A percentile compares a stretch with the other conserved stretches of the same genome.
phyloP scores from a whole-genome alignment of 2,113 vertebrate genomes.

The Rafetus swinhoei region DNA sequence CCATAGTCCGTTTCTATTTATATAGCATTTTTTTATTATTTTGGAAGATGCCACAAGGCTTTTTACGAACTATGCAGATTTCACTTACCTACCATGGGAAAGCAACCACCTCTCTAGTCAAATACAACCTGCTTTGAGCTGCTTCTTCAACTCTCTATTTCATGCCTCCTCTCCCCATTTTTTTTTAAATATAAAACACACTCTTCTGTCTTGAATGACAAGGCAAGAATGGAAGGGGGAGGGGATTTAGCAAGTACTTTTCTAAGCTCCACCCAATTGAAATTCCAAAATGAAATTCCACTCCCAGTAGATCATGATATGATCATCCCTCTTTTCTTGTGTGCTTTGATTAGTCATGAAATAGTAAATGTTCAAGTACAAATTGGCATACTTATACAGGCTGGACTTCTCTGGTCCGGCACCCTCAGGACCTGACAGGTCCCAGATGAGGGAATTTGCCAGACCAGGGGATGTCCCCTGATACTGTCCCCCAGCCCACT shows the following conservation, averaged over 20 bases:
- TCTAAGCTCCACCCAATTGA: neutral
- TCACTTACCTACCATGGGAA: neutral
- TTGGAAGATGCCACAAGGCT: neutral
- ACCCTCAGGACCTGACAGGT: too few species aligned
- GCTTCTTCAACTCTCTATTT: neutral
- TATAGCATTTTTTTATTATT: neutral
- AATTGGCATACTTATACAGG: neutral
- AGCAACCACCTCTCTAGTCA: neutral
- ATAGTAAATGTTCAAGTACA: neutral
- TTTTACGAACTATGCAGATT: neutral
- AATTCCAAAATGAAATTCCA: constrained; percentile 3
- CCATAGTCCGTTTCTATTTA: neutral
- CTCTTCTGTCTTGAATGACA: neutral
- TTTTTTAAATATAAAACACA: too few species aligned
- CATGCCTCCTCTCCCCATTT: rapidly evolving
- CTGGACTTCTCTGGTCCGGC: too few species aligned
- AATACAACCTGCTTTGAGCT: neutral
- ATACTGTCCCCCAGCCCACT: too few species aligned
- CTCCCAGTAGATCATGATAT: neutral
- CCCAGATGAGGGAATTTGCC: too few species aligned
- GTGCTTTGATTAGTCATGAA: constrained; percentile 24
- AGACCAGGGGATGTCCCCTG: too few species aligned
- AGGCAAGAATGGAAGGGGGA: neutral
- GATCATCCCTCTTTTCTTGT: neutral
- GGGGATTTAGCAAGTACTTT: neutral